phyloP scores from a whole-genome alignment of 2,113 vertebrate species.

The rabbit (Oryctolagus cuniculus) region DNA sequence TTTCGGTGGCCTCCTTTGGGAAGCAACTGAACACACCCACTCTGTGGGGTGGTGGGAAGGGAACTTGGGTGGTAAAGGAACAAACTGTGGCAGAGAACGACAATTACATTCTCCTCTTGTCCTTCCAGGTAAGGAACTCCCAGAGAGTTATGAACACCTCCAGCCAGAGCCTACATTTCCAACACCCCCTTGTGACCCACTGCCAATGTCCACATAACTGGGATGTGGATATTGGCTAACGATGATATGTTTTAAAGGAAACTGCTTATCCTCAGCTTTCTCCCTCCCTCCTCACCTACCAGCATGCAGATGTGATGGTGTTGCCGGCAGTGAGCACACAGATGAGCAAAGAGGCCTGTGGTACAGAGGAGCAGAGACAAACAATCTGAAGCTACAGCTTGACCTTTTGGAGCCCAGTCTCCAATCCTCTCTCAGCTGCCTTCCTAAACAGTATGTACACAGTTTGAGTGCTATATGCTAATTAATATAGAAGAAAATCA shows the following conservation, averaged over 20 bases:
- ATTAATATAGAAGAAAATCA: background rate
- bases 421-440: background rate
- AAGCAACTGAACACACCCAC: background rate
- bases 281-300: background rate
- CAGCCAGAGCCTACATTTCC: background rate
- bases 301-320: background rate
- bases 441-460: background rate
- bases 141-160: background rate
- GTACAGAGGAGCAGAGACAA: background rate
- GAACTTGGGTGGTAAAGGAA: background rate
- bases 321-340: background rate
- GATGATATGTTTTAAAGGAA: background rate
- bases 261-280: background rate
- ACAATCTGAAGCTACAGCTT: background rate
- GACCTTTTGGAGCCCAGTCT: background rate
- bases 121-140: background rate
- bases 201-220: background rate
- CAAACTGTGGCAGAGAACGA: background rate
- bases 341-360: too few species aligned
- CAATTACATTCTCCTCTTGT: background rate
- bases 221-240: background rate
- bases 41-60: background rate
- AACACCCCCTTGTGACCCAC: background rate
- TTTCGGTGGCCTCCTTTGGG: background rate
- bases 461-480: background rate